Base-by-base conservation (phyloP, 2,888 invertebrate species). In the Tetropium fuscum region DNA sequence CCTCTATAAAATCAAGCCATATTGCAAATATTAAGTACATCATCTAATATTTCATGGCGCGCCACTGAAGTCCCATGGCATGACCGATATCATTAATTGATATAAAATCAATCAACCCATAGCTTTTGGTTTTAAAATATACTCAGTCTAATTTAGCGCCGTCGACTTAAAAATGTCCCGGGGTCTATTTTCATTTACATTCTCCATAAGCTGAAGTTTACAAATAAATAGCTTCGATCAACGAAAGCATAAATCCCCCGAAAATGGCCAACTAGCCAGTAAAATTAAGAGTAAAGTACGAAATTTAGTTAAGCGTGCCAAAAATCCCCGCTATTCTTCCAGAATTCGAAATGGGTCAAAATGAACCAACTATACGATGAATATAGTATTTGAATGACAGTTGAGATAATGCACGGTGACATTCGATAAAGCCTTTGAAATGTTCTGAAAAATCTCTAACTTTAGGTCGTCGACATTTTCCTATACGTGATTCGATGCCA, bases 401-500 rank as follows among this genome's bases (percentile, higher is more conserved):
- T 48, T 32, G 3, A 45, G 60, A 55, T 55, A 59, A 55, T 40
- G 20, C 20, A 13, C 38, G 27, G 15, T 34, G 60, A 60, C 63
- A 57, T 63, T 60, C 54, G 57, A 60, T 63, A 57, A 57, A 49
- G 54, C 56, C 54, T 41, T 54, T 56, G 54, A 59, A 59, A 53
- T 38, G 55, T 43, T n/a, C 51, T 53, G 51, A 58, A 60, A 64
- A 60, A 64, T 55, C 34, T 53, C 44, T 32, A 49, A 43, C 38
- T 58, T 56, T 53, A 41, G 61, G 61, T 59, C 64, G 64, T 47
- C 57, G 64, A 64, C 64, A 58, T 56, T 38, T 63, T 49, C 34
- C 15, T 43, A 51, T 53, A 57, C 59, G 61, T 59, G 66, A 62
- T 55, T 45, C 60, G 63, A 49, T 62, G 64, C 64, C 67, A 67